Conservation (phyloP, 2,888 invertebrate genomes). For the Drosophila lacicola region DNA sequence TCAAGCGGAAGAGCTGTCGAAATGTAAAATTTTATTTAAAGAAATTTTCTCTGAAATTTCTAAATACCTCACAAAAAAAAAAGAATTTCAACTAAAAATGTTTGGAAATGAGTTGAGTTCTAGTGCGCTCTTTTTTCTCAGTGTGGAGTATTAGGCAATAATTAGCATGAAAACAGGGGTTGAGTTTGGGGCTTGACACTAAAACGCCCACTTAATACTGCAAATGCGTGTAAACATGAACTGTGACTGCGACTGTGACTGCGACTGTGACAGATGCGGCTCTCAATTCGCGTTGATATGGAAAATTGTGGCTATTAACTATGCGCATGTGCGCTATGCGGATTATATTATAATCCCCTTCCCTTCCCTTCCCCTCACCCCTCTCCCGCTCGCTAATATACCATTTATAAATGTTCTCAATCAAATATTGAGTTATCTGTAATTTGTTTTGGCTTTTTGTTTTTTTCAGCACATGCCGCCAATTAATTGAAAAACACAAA, state of each 20-base stretch:
- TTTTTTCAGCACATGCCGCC: conserved; percentile 62
- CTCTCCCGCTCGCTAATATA: no score
- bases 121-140: no score
- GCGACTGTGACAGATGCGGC: conserved; percentile 26
- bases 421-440: conserved; percentile 33
- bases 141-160: not conserved
- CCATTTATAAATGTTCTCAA: conserved; percentile 1
- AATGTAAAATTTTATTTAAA: no score
- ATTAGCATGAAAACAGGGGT: not conserved
- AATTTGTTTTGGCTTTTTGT: conserved; percentile 39
- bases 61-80: no score
- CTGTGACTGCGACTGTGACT: conserved; percentile 51
- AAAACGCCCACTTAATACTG: conserved; percentile 55
- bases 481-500: conserved; percentile 61
- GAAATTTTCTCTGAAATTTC: no score
- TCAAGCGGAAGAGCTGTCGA: no score
- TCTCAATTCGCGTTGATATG: conserved; percentile 31
- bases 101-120: no score
- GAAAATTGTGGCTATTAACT: conserved; percentile 12
- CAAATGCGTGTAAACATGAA: conserved; percentile 50
- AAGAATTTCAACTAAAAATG: no score
- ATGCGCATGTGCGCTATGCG: not conserved
- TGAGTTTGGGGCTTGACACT: conserved; percentile 21
- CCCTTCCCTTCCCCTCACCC: no score
- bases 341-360: no score